phyloP scores from a whole-genome alignment of 2,113 vertebrate genomes.

The Psammodynastes pulverulentus region DNA sequence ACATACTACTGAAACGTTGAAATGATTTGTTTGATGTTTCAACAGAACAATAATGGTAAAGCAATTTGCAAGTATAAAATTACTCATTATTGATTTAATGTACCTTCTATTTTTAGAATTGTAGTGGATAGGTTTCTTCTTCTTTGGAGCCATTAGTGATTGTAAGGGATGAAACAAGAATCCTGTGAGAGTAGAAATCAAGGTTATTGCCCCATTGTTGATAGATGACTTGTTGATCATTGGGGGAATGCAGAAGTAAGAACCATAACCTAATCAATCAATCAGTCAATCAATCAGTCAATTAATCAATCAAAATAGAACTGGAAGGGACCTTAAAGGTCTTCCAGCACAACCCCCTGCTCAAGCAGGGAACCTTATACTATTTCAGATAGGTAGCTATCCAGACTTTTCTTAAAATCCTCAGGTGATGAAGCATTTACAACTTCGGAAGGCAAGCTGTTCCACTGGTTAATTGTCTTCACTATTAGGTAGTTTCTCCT shows the following conservation, averaged over 20 bases:
- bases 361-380: no score
- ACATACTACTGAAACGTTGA: neutral
- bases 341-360: no score
- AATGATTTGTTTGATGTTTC: neutral
- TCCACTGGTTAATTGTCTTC: no score
- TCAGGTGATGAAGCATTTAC: no score
- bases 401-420: no score
- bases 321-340: no score
- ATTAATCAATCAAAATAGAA: no score
- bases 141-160: neutral
- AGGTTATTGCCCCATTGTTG: neutral
- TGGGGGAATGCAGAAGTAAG: neutral
- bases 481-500: no score
- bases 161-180: neutral
- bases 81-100: neutral
- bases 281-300: no score
- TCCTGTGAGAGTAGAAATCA: neutral
- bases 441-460: no score
- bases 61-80: neutral
- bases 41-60: neutral
- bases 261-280: neutral
- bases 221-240: neutral
- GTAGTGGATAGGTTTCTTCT: neutral
- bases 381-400: no score
- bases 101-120: neutral